Conservation (phyloP, 2,888 invertebrate genomes). For the Drosophila nr. fundita region DNA sequence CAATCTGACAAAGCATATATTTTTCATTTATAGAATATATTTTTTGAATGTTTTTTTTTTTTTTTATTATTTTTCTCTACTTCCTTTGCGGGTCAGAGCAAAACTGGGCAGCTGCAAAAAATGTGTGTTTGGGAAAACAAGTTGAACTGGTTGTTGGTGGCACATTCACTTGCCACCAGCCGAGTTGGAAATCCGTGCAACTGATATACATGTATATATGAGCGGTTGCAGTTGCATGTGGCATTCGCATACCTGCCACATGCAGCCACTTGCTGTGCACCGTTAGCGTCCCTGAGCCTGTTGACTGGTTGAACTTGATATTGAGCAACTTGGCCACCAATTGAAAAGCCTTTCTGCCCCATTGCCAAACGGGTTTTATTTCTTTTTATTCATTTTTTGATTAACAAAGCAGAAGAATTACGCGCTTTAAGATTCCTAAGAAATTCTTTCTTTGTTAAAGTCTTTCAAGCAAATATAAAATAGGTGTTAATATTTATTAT, state of each 20-base stretch:
- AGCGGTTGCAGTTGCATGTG: constrained; percentile 22
- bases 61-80: constrained; percentile 1
- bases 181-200: constrained; percentile 66
- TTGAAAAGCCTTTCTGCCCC: constrained; percentile 34
- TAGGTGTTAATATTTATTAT: neutral
- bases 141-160: constrained; percentile 70
- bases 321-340: constrained; percentile 67
- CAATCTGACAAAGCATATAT: constrained; percentile 37
- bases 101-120: constrained; percentile 66
- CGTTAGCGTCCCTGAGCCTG: constrained; percentile 61
- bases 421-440: neutral
- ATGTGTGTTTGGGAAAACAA: constrained; percentile 57
- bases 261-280: constrained; percentile 45
- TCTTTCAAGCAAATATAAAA: neutral
- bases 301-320: constrained; percentile 83
- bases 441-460: neutral
- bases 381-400: neutral
- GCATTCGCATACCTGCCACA: constrained; percentile 55
- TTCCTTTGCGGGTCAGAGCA: constrained; percentile 20
- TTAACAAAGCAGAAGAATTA: neutral
- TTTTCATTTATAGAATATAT: neutral
- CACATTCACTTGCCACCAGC: constrained; percentile 57
- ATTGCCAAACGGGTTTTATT: constrained; percentile 52
- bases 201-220: constrained; percentile 24
- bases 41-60: constrained; percentile 2